Base-by-base conservation (phyloP, 2,113 vertebrate species). In the Sminthopsis crassicaudata region DNA sequence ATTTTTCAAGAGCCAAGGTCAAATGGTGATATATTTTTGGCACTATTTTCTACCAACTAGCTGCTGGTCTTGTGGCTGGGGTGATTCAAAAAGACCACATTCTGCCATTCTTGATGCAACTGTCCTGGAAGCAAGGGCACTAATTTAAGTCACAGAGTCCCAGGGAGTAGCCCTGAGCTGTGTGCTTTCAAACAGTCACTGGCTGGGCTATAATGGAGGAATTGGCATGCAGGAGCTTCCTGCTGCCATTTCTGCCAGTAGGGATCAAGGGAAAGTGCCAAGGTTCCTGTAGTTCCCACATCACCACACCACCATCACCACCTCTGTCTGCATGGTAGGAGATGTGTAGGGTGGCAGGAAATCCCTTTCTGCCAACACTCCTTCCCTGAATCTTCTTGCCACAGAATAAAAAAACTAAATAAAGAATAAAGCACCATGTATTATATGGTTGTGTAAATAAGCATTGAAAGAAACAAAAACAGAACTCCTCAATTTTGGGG, bases 391-490 rank as follows among this genome's bases (percentile, higher is more conserved):
- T 90, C 76, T 88, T 57, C 55, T 76, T 24, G 19, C 91, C 46
- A 16, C 30, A 23, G n/a, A 30, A 42, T 88, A 46, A 53, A 92
- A 88, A 60, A 51, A 51, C 26, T 92, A 90, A 55, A 89, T 67
- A 50, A 90, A 16, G 94, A 60, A 93, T 52, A 90, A 92, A 16
- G 46, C 48, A 89, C 24, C 36, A 91, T 90, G 2, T 26, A 26
- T 9, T 19, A 84, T 88, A 8, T 88, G 94, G 46, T 24, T 93
- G 57, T 95, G 51, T 92, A 52, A 23, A 67, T 55, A 94, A n/a
- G 10, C 67, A 94, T 94, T 92, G 90, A 46, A 94, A 92, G 12
- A 27, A 96, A 95, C 67, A 76, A 84, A 42, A 84, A 84, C 67
- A 84, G 42, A 84, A 84, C 0, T 19, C 6, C 16, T 42, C 11